A percentile compares a stretch with the other conserved stretches of the same genome.
phyloP scores from a whole-genome alignment of 2,797 vertebrate genomes.

The Meda fulgida region DNA sequence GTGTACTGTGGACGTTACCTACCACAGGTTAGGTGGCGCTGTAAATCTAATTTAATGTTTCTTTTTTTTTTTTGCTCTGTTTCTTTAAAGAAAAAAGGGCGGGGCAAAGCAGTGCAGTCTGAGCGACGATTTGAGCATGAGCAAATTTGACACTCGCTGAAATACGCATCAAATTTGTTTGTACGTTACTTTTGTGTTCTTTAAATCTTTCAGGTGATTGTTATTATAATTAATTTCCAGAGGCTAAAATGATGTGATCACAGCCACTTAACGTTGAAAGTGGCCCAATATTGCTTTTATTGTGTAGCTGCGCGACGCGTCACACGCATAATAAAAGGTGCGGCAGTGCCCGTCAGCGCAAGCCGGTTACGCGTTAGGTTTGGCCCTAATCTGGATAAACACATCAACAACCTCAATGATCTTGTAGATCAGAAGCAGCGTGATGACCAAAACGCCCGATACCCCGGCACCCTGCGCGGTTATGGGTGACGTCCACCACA shows the following conservation, averaged over 20 bases:
- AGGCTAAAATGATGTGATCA: background rate
- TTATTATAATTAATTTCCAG: background rate
- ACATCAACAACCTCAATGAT: constrained; percentile 21
- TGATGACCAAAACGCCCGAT: constrained; percentile 62
- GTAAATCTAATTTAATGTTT: background rate
- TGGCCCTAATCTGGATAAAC: constrained; percentile 21
- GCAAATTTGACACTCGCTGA: background rate
- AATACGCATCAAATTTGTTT: background rate
- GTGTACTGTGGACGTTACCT: background rate
- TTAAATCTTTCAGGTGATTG: background rate
- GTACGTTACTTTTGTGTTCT: background rate
- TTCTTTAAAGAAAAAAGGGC: constrained; percentile 47
- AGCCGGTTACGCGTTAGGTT: background rate
- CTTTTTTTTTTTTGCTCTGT: background rate
- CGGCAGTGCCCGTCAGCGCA: background rate
- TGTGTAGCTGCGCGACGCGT: background rate
- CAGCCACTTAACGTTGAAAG: background rate
- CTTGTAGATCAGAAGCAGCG: background rate
- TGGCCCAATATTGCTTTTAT: background rate
- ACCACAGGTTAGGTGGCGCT: constrained; percentile 27
- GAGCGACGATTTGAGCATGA: background rate
- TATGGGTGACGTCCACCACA: constrained; percentile 38
- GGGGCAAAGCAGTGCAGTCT: background rate
- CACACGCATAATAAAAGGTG: background rate
- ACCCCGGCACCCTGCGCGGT: constrained; percentile 42